Conservation (phyloP, 2,113 vertebrate genomes). For the Pteropus alecto region DNA sequence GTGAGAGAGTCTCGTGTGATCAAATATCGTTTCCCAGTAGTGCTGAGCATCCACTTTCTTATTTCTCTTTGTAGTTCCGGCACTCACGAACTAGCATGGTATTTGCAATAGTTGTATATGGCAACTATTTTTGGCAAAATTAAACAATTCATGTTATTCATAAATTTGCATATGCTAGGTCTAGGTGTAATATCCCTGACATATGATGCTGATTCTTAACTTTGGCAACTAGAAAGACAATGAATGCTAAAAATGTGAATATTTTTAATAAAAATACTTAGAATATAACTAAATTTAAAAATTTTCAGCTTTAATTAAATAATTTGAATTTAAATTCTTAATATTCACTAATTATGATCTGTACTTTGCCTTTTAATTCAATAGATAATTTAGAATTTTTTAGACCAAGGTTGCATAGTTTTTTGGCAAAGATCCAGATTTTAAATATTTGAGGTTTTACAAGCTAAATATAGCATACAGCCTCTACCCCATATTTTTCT, state of each 20-base stretch:
- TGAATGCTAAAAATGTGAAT: neutral
- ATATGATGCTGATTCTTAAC: neutral
- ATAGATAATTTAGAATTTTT: conserved; percentile 4
- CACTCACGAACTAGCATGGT: neutral
- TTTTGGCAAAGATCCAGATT: neutral
- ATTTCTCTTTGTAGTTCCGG: neutral
- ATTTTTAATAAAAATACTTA: conserved; percentile 19
- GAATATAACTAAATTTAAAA: neutral
- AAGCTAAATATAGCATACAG: neutral
- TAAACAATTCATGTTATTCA: neutral
- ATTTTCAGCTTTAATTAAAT: neutral
- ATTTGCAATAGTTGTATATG: neutral
- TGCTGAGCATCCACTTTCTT: neutral
- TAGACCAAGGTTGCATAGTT: neutral
- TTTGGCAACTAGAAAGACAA: neutral
- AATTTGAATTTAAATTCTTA: neutral
- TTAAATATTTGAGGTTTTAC: neutral
- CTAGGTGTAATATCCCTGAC: neutral
- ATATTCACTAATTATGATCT: neutral
- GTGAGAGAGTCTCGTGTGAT: neutral
- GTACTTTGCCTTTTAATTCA: neutral
- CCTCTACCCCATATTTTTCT: neutral
- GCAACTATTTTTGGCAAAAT: conserved; percentile 7
- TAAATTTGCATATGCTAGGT: neutral
- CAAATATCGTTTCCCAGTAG: neutral